phyloP scores from a whole-genome alignment of 2,888 invertebrate genomes.

The Tipula unca region DNA sequence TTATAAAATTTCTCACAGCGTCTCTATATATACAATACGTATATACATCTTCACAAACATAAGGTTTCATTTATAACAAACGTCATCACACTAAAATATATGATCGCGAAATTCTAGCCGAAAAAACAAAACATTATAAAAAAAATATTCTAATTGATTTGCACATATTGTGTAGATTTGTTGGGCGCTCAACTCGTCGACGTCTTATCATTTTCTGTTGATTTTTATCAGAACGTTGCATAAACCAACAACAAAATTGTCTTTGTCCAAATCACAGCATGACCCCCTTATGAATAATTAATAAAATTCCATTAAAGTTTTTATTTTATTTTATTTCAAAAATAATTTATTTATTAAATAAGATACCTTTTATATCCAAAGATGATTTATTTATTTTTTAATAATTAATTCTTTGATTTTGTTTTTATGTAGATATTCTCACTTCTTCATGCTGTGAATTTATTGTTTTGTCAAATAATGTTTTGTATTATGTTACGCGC shows the following conservation, averaged over 20 bases:
- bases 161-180: not conserved
- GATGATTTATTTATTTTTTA: conserved; percentile 8
- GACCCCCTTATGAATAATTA: not conserved
- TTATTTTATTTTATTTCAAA: not conserved
- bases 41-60: not conserved
- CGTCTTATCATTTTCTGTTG: not conserved
- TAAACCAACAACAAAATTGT: not conserved
- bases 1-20: not conserved
- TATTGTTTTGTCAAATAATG: not conserved
- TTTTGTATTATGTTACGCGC: not conserved
- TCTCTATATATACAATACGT: no score
- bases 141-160: not conserved
- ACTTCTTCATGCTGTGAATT: not conserved
- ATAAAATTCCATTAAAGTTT: not conserved
- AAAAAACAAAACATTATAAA: no score
- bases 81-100: not conserved
- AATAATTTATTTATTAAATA: not conserved
- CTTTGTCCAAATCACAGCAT: not conserved
- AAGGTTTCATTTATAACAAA: not conserved
- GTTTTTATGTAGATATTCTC: not conserved
- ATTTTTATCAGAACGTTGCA: not conserved
- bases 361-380: not conserved
- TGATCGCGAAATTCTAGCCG: not conserved
- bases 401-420: not conserved
- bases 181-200: not conserved